Base-by-base conservation (phyloP, 2,113 vertebrate species). In the Nyctibius bracteatus region DNA sequence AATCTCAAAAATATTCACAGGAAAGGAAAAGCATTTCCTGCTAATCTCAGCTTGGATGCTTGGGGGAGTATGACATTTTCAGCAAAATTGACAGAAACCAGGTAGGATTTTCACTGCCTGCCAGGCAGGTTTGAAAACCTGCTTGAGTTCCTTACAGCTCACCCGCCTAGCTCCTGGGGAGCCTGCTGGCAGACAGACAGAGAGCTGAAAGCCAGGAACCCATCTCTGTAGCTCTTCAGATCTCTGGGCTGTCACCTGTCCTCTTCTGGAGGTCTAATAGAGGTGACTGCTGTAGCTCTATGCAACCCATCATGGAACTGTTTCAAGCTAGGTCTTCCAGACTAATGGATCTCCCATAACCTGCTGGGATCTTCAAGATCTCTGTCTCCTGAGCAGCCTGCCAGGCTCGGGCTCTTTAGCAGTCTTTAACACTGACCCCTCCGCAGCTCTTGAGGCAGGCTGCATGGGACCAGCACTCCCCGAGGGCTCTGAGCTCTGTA, bases 71-170 rank as follows among this genome's bases (percentile, higher is more conserved):
- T 52, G 92, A 33, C n/a, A 77, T 73, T 94, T 86, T 85, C 81
- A 65, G 43, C 71, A 74, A 75, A 89, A 89, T 1, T 86, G 80
- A 72, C 61, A 79, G 82, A 78, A 88, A 81, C 43, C 88, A 88
- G 90, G 92, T 61, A 81, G 65, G 81, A 30, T 91, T 92, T 86
- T 79, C 88, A 55, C 22, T 75, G 75, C 94, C 77, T 93, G 88
- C 88, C 88, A 81, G 88, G 90, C 96, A 79, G 90, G 88, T 92
- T 96, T 90, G 86, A 14, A 57, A 92, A 95, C 81, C 83, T 86
- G 95, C 92, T 81, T 46, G 72, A 68, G 94, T 91, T 94, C 92
- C 88, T 92, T 49, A 24, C 88, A 75, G 52, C 86, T 93, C 77
- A 41, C 27, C 57, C 3, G 0, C 37, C 77, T 86, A 44, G 47